Conservation (phyloP, 2,888 invertebrate genomes). For the Idaea dimidiata region DNA sequence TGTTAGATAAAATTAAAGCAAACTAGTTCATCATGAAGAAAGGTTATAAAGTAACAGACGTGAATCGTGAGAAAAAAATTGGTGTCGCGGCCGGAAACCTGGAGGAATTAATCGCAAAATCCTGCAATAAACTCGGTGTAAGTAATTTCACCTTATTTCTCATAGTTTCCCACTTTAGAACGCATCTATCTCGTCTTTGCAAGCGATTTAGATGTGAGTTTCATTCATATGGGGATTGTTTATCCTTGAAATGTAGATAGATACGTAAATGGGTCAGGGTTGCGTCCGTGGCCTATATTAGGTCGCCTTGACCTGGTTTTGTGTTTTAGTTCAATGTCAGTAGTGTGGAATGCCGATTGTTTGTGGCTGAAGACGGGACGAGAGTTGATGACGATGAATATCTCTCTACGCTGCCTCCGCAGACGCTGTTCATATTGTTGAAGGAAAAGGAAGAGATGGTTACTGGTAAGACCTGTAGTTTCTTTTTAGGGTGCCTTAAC, state of each 20-base stretch:
- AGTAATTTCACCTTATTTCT: slow-evolving; percentile 40
- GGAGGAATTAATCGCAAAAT: slow-evolving; percentile 84
- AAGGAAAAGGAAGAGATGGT: slow-evolving; percentile 77
- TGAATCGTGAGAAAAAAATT: slow-evolving; percentile 83
- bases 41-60: slow-evolving; percentile 88
- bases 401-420: slow-evolving; percentile 86
- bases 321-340: slow-evolving; percentile 73
- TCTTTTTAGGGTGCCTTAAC: too few relatives aligned
- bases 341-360: slow-evolving; percentile 73
- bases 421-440: slow-evolving; percentile 85
- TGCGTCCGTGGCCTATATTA: slow-evolving; percentile 60
- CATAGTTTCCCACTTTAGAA: background rate
- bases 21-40: slow-evolving; percentile 68
- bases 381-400: slow-evolving; percentile 88
- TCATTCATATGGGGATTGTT: slow-evolving; percentile 38
- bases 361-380: slow-evolving; percentile 85
- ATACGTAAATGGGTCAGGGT: slow-evolving; percentile 51
- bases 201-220: slow-evolving; percentile 19
- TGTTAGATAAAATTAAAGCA: slow-evolving; percentile 10
- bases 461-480: slow-evolving; percentile 70
- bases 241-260: slow-evolving; percentile 33
- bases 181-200: background rate
- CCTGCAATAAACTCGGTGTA: slow-evolving; percentile 84
- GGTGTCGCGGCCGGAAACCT: slow-evolving; percentile 86
- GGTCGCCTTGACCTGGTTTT: slow-evolving; percentile 55